Base-by-base conservation (phyloP, 2,113 vertebrate species). In the Holacanthus passer region DNA sequence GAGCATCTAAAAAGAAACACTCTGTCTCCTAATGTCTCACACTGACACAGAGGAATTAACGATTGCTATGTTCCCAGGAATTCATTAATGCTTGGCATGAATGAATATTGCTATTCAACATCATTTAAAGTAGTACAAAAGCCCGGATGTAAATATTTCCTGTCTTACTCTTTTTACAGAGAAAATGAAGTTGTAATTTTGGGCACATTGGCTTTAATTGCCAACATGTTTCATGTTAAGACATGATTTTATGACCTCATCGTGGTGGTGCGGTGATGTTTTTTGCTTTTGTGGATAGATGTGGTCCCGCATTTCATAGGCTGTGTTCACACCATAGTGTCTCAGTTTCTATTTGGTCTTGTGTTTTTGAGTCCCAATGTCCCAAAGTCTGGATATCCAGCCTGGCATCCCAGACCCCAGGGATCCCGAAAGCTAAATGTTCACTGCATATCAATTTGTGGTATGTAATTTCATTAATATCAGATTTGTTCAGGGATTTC, bases 1-100 rank as follows among this genome's bases (percentile, higher is more conserved):
- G 72, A 90, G 70, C 83, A 82, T 83, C 75, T 80, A 89, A 86
- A 88, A 74, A 73, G 60, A 85, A 79, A 60, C 45, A 70, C 73
- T 19, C 1, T 19, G 22, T 88, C 69, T 67, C 76, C 73, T 81
- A 80, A 88, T 83, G 76, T 66, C 67, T 85, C 55, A 50, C 52
- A 59, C 45, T 73, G 77, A 86, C 78, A 83, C 12, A 1, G 17
- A 73, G 68, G 64, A 89, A 84, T 79, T 87, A 86, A 75, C 13
- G 29, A 75, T 56, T 9, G 45, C 58, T 47, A 50, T 22, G 24
- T 88, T 78, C 77, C 55, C 60, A 75, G 63, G 80, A 89, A 86
- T 83, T 88, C 62, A 82, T 89, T 79, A 76, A 81, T 52, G 62
- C 43, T 67, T 48, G 52, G 45, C 64, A 81, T 89, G 85, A 88